Evolutionary conservation across 1,140 invertebrate species (phyloP).

Genomic region (Leptinotarsa undecemlineata): DNA sequence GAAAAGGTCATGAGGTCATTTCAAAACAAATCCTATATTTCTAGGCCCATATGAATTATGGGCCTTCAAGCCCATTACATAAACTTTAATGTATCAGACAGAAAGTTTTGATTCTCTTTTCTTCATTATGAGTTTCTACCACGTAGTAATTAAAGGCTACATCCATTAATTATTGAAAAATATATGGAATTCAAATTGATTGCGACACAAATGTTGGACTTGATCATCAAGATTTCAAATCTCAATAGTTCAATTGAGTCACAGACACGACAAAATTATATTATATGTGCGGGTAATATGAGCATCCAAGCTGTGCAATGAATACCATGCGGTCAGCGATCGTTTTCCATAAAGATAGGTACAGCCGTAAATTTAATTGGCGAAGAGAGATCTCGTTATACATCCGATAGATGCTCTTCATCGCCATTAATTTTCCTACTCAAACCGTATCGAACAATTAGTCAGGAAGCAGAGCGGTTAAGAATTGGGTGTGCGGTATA

Average conservation of each 20-base stretch:
- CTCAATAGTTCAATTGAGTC: neutral
- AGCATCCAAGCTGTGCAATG: slow-evolving; percentile 2
- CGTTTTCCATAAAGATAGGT: slow-evolving; percentile 26
- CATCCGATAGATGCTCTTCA: slow-evolving; percentile 26
- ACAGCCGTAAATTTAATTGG: slow-evolving; percentile 27
- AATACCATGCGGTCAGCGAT: slow-evolving; percentile 19
- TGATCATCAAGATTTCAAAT: neutral
- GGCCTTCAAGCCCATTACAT: too few relatives aligned
- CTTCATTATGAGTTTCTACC: too few relatives aligned
- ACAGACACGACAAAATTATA: neutral
- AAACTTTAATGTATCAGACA: too few relatives aligned
- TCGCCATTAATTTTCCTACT: slow-evolving; percentile 29
- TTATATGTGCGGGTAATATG: neutral
- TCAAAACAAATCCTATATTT: too few relatives aligned
- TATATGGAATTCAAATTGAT: too few relatives aligned
- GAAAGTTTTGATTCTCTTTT: too few relatives aligned
- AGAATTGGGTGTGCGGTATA: neutral
- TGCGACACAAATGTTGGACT: too few relatives aligned
- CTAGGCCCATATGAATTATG: too few relatives aligned
- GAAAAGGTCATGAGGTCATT: too few relatives aligned
- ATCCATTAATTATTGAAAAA: too few relatives aligned
- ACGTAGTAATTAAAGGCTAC: too few relatives aligned
- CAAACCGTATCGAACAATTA: slow-evolving; percentile 25
- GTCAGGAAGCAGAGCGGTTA: neutral
- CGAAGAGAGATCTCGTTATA: slow-evolving; percentile 27